phyloP scores from a whole-genome alignment of 1,140 invertebrate genomes.

The Babylonia areolata region DNA sequence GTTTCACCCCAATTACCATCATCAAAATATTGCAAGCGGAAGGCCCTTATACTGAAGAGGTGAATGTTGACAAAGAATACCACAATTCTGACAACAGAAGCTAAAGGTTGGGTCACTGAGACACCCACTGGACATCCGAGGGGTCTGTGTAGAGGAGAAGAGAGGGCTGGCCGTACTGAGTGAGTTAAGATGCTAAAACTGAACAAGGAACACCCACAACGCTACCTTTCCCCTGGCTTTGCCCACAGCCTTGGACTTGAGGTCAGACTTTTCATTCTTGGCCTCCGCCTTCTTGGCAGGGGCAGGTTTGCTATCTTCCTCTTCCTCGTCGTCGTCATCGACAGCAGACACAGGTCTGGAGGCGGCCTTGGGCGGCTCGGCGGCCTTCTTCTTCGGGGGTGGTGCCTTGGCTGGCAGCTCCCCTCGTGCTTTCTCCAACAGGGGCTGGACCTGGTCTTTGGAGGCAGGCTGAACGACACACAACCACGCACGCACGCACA shows the following conservation, averaged over 20 bases:
- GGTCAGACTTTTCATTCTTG: slow-evolving; percentile 47
- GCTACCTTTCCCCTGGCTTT: slow-evolving; percentile 24
- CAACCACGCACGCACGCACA: too few species aligned
- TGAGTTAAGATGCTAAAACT: too few species aligned
- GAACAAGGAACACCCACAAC: too few species aligned
- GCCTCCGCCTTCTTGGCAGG: slow-evolving; percentile 22
- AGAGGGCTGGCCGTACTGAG: too few species aligned
- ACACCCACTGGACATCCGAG: too few species aligned
- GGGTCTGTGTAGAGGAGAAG: too few species aligned
- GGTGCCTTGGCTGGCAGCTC: slow-evolving; percentile 86
- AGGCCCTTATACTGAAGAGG: too few species aligned
- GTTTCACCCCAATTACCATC: too few species aligned
- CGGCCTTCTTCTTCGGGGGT: slow-evolving; percentile 56
- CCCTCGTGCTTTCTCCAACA: slow-evolving; percentile 90
- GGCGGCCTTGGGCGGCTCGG: slow-evolving; percentile 43
- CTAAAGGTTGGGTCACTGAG: too few species aligned
- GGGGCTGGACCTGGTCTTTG: slow-evolving; percentile 85
- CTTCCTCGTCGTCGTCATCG: slow-evolving; percentile 54
- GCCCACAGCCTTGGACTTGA: slow-evolving; percentile 38
- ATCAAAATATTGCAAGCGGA: too few species aligned
- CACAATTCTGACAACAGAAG: too few species aligned
- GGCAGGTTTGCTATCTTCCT: slow-evolving; percentile 39
- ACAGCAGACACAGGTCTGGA: slow-evolving; percentile 46
- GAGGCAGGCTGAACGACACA: slow-evolving; percentile 84
- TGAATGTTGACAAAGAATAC: too few species aligned